Conservation (phyloP, 2,888 invertebrate species). For the Hirudinaria manillensis region DNA sequence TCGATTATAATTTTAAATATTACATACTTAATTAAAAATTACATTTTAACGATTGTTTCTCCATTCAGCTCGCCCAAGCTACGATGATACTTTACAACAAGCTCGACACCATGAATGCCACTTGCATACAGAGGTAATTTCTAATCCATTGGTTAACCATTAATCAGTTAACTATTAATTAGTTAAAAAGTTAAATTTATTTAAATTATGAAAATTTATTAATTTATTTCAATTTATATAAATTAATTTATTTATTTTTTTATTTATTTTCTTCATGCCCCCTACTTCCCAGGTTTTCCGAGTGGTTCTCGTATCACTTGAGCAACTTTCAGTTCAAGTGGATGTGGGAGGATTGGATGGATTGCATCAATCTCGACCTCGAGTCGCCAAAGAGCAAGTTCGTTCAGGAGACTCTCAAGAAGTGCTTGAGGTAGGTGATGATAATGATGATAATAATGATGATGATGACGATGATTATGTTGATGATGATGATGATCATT, state of each 20-base stretch:
- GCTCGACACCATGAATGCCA: slow-evolving; percentile 91
- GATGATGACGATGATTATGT: too few relatives aligned
- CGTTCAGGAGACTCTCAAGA: slow-evolving; percentile 81
- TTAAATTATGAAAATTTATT: too few relatives aligned
- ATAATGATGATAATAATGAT: not conserved
- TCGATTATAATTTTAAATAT: too few relatives aligned
- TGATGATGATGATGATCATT: slow-evolving; percentile 16
- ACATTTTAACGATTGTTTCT: too few relatives aligned
- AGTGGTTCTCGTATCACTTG: slow-evolving; percentile 96
- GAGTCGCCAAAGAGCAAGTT: slow-evolving; percentile 92
- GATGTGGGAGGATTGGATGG: slow-evolving; percentile 72
- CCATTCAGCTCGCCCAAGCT: slow-evolving; percentile 73
- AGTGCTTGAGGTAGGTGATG: slow-evolving; percentile 71
- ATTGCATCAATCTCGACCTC: slow-evolving; percentile 48
- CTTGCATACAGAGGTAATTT: slow-evolving; percentile 78
- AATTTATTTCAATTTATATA: not conserved
- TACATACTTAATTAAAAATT: too few relatives aligned
- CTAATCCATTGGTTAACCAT: not conserved
- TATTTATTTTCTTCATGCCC: too few relatives aligned
- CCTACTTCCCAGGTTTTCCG: slow-evolving; percentile 80
- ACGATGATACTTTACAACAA: slow-evolving; percentile 92
- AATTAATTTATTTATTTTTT: not conserved
- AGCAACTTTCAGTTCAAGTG: slow-evolving; percentile 98
- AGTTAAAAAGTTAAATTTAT: too few relatives aligned
- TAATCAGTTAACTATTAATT: too few relatives aligned